A percentile compares a stretch with the other conserved stretches of the same genome.
Evolutionary conservation across 2,797 vertebrate species (phyloP).

Genomic region (Premnoplex brunnescens): DNA sequence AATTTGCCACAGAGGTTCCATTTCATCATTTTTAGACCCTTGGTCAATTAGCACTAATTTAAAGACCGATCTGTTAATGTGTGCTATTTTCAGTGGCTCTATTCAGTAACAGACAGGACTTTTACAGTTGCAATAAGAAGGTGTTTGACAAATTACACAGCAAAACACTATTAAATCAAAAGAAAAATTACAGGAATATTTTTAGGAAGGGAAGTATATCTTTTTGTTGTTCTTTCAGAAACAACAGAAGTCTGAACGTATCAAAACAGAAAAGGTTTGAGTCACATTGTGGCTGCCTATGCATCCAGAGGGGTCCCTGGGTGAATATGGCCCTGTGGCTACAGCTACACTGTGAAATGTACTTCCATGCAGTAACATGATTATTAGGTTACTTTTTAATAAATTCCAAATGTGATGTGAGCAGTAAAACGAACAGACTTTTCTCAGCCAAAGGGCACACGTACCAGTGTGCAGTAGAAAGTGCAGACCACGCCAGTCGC

Average conservation of each 20-base stretch:
- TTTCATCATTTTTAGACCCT: background rate
- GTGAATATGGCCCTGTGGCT: background rate
- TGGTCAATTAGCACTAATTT: background rate
- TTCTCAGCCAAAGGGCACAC: conserved; percentile 13
- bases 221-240: background rate
- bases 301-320: background rate
- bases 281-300: background rate
- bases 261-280: background rate
- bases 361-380: background rate
- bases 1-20: background rate
- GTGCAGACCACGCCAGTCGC: conserved; percentile 94
- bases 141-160: background rate
- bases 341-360: background rate
- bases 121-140: background rate
- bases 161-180: background rate
- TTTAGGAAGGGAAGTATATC: background rate
- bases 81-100: background rate
- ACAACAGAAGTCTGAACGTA: background rate
- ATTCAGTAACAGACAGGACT: background rate
- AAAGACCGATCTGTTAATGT: background rate
- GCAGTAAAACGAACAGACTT: background rate
- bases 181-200: background rate
- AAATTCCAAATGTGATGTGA: background rate
- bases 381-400: background rate
- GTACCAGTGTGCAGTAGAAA: conserved; percentile 95